Evolutionary conservation across 1,140 invertebrate species (phyloP).

Genomic region (Artemia franciscana): DNA sequence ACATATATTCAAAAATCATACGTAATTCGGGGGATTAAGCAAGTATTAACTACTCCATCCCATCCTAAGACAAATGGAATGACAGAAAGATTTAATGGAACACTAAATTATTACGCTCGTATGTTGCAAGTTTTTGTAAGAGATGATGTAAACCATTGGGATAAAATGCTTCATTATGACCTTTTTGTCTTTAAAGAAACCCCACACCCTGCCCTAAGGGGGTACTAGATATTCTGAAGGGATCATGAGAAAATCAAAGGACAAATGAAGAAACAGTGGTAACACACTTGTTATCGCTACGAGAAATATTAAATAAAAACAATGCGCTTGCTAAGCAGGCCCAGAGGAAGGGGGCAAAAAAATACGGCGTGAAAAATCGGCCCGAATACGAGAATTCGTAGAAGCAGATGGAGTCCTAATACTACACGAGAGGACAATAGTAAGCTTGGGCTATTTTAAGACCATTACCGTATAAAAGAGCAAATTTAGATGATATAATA

Average conservation of each 20-base stretch:
- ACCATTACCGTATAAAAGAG: neutral
- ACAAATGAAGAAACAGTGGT: neutral
- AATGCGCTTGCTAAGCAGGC: neutral
- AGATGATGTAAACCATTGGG: conserved; percentile 3
- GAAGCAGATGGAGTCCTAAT: neutral
- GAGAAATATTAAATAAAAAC: neutral
- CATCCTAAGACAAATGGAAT: conserved; percentile 10
- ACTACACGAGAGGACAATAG: neutral
- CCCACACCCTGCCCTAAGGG: neutral
- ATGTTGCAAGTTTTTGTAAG: conserved; percentile 7
- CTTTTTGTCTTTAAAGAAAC: conserved; percentile 6
- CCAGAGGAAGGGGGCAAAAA: neutral
- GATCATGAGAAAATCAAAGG: neutral
- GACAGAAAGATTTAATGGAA: conserved; percentile 7
- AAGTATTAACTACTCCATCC: conserved; percentile 5
- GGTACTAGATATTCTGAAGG: too few species aligned
- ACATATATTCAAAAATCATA: neutral
- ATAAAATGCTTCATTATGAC: neutral
- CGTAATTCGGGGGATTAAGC: neutral
- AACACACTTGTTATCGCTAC: neutral
- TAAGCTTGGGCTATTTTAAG: neutral
- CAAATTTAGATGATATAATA: neutral
- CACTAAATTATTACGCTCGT: conserved; percentile 1
- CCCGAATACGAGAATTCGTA: neutral
- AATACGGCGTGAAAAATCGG: neutral